Percentiles rank a stretch among this genome's conserved stretches.
These are phyloP conservation scores for Oenanthe oenanthe DNA, from an alignment of 2,113 vertebrate species.

Conservation along the genomic window DNA sequence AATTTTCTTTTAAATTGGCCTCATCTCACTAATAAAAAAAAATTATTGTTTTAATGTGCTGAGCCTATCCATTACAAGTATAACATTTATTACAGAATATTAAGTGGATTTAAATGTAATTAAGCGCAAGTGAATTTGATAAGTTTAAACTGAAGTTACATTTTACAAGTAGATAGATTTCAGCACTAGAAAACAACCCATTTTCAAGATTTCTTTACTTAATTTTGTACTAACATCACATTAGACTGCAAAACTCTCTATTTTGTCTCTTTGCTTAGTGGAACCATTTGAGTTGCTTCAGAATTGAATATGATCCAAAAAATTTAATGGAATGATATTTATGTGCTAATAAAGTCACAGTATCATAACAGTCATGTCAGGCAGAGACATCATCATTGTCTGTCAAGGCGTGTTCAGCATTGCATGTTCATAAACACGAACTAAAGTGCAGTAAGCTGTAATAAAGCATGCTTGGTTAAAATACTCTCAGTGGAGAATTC, in stretches of 20 bases:
- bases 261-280: background rate
- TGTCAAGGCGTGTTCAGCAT: background rate
- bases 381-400: background rate
- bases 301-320: background rate
- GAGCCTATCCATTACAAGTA: slow-evolving; percentile 9
- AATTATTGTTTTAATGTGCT: slow-evolving; percentile 46
- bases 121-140: slow-evolving; percentile 53
- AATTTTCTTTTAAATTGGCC: slow-evolving; percentile 50
- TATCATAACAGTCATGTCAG: background rate
- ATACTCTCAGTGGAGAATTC: background rate
- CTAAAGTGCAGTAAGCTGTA: background rate
- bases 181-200: background rate
- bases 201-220: background rate
- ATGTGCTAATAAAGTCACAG: background rate
- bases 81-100: slow-evolving; percentile 51
- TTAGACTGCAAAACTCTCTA: background rate
- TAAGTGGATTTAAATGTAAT: slow-evolving; percentile 58
- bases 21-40: slow-evolving; percentile 48
- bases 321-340: background rate
- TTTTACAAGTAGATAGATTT: slow-evolving; percentile 25
- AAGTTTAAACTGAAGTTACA: slow-evolving; percentile 36
- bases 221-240: background rate
- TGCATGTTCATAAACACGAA: background rate
- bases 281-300: background rate
- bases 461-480: slow-evolving; percentile 7